Percentiles rank a stretch among this genome's conserved stretches.
Evolutionary conservation across 2,888 invertebrate genomes (phyloP).

Genomic region (Protophormia terraenovae): DNA sequence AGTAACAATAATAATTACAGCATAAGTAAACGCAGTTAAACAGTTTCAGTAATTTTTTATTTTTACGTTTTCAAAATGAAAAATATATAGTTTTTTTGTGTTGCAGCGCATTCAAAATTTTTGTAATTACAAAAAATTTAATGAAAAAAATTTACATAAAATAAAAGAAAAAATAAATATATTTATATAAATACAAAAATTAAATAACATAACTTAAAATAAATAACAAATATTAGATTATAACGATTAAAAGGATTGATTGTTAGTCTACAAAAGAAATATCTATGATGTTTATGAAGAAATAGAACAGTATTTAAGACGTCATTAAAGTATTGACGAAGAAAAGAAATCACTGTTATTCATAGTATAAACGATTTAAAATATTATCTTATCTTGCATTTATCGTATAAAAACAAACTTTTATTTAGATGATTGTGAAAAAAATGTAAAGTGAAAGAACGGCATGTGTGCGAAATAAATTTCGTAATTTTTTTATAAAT

Average conservation of each 20-base stretch:
- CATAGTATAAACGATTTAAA: not conserved
- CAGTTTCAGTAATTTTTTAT: too few relatives aligned
- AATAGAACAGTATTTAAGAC: too few relatives aligned
- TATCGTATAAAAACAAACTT: not conserved
- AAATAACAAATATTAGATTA: not conserved
- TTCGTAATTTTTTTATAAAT: too few relatives aligned
- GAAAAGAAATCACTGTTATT: slow-evolving; percentile 4
- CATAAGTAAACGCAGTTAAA: slow-evolving; percentile 54
- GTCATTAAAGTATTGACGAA: not conserved
- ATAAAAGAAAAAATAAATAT: slow-evolving; percentile 40
- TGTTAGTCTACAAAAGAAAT: not conserved
- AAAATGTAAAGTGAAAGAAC: not conserved
- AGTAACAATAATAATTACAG: slow-evolving; percentile 41
- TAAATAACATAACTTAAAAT: slow-evolving; percentile 9
- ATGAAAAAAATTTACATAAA: slow-evolving; percentile 35
- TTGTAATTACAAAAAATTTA: slow-evolving; percentile 40
- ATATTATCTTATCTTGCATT: not conserved
- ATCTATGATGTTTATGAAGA: not conserved
- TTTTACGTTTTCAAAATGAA: slow-evolving; percentile 49
- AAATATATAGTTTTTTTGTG: slow-evolving; percentile 42
- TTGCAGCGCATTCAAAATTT: slow-evolving; percentile 63
- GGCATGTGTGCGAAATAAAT: not conserved
- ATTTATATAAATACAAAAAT: slow-evolving; percentile 31
- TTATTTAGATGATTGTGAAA: not conserved
- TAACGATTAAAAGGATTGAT: not conserved